These are phyloP conservation scores for Hemaris fuciformis DNA, from an alignment of 2,888 invertebrate species.

Conservation along the genomic window DNA sequence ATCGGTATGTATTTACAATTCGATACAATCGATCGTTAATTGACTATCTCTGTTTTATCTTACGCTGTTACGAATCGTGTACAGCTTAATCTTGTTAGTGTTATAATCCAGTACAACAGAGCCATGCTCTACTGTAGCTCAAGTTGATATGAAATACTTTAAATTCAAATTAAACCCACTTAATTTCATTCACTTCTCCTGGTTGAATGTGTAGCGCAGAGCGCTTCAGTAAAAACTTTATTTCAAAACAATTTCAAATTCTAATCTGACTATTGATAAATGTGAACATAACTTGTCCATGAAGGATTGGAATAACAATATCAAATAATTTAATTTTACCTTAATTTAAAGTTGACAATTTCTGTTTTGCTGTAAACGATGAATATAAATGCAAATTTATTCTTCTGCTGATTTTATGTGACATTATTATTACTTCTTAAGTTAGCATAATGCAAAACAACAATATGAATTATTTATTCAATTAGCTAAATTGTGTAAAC, in stretches of 20 bases:
- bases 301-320: too few relatives aligned
- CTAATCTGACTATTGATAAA: too few relatives aligned
- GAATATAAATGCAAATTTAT: background rate
- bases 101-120: background rate
- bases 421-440: background rate
- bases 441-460: background rate
- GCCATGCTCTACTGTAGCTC: background rate
- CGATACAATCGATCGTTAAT: constrained; percentile 50
- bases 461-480: background rate
- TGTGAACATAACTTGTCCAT: too few relatives aligned
- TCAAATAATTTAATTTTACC: background rate
- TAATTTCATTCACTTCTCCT: too few relatives aligned
- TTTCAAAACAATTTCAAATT: too few relatives aligned
- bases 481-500: background rate
- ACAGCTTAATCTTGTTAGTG: background rate
- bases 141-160: background rate
- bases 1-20: constrained; percentile 12
- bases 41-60: constrained; percentile 18
- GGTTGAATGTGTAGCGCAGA: too few relatives aligned
- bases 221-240: too few relatives aligned
- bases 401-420: background rate
- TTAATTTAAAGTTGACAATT: background rate
- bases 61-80: background rate
- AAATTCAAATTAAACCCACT: background rate
- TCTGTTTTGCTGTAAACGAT: background rate